Base-by-base conservation (phyloP, 2,888 invertebrate species). In the Amiota minor region DNA sequence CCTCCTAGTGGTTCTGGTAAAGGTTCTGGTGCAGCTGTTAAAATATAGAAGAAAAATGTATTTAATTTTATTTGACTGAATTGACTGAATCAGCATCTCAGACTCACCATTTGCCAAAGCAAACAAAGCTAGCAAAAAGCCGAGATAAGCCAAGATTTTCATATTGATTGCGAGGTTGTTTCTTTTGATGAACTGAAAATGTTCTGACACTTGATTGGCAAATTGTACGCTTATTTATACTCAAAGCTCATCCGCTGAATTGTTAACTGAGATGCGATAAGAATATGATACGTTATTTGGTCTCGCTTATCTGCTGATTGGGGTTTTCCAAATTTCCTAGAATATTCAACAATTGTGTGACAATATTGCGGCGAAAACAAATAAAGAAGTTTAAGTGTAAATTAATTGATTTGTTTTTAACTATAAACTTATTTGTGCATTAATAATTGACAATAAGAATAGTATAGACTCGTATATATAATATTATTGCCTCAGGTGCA, bases 91-190 rank as follows among this genome's bases (percentile, higher is more conserved):
- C 6, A 35, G 35, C 0, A 35, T 35, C 35, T 35, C 35, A 49
- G 18, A 75, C 75, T 75, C 62, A 78, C 78, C 74, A 20, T 70
- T 64, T 16, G 76, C 71, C 71, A 77, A 69, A 46, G 75, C 76
- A 9, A 75, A 23, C 14, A 77, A 1, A n/a, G 75, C 73, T 65
- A 77, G 47, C 2, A 75, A 71, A 49, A 78, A 73, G 47, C 74
- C 71, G n/a, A 74, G 14, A 47, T 75, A 75, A 70, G 71, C 68
- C 67, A 72, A 76, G 62, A 76, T 71, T 72, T 76, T 78, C 77
- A 78, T 78, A 16, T 50, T 72, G 16, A n/a, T 1, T 35, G 35
- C 35, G 35, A 35, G 35, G 35, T 35, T 35, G 35, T 35, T 68
- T 50, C 9, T 23, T 10, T 53, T 68, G 67, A 9, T 35, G n/a